Evolutionary conservation across 2,113 vertebrate species (phyloP).

Genomic region (Etia nguti): DNA sequence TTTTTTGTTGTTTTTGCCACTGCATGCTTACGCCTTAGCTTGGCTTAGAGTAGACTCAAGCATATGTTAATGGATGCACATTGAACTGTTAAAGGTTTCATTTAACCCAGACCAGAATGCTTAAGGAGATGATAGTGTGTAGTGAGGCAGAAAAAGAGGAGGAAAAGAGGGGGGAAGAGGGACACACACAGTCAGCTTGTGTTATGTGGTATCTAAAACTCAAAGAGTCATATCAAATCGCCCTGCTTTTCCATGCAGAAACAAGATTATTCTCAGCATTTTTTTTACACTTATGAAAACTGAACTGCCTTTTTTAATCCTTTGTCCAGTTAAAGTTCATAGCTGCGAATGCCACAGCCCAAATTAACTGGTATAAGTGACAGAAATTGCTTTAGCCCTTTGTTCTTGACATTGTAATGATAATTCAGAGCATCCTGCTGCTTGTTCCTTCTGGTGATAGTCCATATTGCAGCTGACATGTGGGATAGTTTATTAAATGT

Average conservation of each 20-base stretch:
- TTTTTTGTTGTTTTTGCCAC: not conserved
- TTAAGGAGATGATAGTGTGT: conserved; percentile 70
- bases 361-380: not conserved
- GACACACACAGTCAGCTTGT: conserved; percentile 35
- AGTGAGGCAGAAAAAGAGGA: conserved; percentile 61
- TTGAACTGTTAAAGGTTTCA: conserved; percentile 72
- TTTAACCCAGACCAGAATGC: conserved; percentile 71
- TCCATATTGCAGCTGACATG: not conserved
- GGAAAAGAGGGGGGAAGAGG: conserved; percentile 29
- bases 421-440: not conserved
- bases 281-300: not conserved
- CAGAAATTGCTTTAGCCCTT: not conserved
- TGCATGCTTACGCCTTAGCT: not conserved
- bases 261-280: not conserved
- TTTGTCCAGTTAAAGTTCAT: not conserved
- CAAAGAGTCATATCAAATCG: conserved; percentile 42
- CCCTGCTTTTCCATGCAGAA: conserved; percentile 23
- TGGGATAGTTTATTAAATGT: not conserved
- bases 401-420: not conserved
- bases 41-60: conserved; percentile 52
- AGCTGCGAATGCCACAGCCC: not conserved
- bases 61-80: conserved; percentile 72
- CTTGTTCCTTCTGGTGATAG: not conserved
- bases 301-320: not conserved
- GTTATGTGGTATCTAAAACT: conserved; percentile 45